Evolutionary conservation across 2,888 invertebrate species (phyloP).

Genomic region (Mayetiola destructor): DNA sequence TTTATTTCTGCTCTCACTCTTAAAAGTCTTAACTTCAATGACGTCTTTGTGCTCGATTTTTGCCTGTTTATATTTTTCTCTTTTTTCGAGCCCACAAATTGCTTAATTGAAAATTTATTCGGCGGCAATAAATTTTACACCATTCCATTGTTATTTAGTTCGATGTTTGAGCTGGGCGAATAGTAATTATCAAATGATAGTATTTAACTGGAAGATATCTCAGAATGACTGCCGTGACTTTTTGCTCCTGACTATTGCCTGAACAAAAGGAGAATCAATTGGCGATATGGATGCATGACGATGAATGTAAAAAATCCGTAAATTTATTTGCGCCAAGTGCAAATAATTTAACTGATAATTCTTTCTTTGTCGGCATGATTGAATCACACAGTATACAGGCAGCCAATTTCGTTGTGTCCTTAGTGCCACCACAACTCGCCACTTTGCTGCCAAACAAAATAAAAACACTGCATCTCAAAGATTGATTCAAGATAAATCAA

Average conservation of each 20-base stretch:
- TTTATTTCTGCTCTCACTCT: not conserved
- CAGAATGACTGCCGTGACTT: not conserved
- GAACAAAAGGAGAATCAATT: not conserved
- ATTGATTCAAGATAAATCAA: constrained; percentile 13
- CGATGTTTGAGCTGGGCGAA: not conserved
- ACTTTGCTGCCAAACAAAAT: not conserved
- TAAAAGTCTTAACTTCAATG: too few species aligned
- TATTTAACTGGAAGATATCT: constrained; percentile 3
- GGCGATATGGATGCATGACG: too few species aligned
- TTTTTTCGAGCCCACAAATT: constrained; percentile 6
- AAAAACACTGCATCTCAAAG: not conserved
- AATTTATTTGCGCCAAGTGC: constrained; percentile 12
- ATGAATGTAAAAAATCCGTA: too few species aligned
- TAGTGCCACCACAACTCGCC: constrained; percentile 5
- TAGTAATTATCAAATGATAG: constrained; percentile 8
- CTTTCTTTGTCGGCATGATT: constrained; percentile 6
- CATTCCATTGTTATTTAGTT: not conserved
- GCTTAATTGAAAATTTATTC: constrained; percentile 11
- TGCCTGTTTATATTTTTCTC: not conserved
- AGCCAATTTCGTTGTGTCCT: not conserved
- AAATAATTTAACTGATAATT: constrained; percentile 12
- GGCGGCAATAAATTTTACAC: constrained; percentile 7
- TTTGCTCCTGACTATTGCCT: not conserved
- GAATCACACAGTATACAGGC: too few species aligned
- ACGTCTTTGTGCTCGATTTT: too few species aligned